These are phyloP conservation scores for Diorhabda carinulata DNA, from an alignment of 1,140 invertebrate species.

Conservation along the genomic window DNA sequence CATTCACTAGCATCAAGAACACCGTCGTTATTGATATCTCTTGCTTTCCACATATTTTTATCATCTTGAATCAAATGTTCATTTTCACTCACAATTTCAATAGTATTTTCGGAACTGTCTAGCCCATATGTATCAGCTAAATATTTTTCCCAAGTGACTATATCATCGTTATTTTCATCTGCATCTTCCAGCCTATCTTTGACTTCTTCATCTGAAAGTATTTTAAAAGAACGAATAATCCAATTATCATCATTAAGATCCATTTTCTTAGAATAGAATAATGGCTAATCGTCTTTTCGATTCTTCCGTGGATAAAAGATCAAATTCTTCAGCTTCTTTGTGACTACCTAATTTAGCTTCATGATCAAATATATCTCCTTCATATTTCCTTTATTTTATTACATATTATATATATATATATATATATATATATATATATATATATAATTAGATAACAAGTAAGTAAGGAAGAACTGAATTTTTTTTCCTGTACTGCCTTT, in stretches of 20 bases:
- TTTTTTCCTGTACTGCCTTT: too few species aligned
- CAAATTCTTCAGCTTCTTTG: slow-evolving; percentile 90
- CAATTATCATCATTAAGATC: slow-evolving; percentile 79
- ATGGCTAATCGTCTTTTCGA: slow-evolving; percentile 74
- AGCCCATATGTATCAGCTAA: slow-evolving; percentile 75
- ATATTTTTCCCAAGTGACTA: slow-evolving; percentile 86
- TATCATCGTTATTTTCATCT: slow-evolving; percentile 78
- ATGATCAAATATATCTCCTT: slow-evolving; percentile 77
- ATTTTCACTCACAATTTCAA: slow-evolving; percentile 35
- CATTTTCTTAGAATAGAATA: slow-evolving; percentile 85
- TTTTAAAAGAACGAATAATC: slow-evolving; percentile 84
- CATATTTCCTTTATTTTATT: too few species aligned
- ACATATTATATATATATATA: too few species aligned
- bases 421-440: too few species aligned
- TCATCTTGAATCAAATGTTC: slow-evolving; percentile 65
- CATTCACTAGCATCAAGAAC: slow-evolving; percentile 77
- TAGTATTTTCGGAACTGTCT: slow-evolving; percentile 49
- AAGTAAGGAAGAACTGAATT: too few species aligned
- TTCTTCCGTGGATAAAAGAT: slow-evolving; percentile 81
- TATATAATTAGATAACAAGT: too few species aligned
- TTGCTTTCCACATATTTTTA: slow-evolving; percentile 77
- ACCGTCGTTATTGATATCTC: slow-evolving; percentile 83
- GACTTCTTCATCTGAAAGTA: slow-evolving; percentile 84
- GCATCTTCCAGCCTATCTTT: slow-evolving; percentile 81
- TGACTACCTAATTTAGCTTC: slow-evolving; percentile 80